phyloP scores from a whole-genome alignment of 2,797 vertebrate genomes.

The Takifugu rubripes region DNA sequence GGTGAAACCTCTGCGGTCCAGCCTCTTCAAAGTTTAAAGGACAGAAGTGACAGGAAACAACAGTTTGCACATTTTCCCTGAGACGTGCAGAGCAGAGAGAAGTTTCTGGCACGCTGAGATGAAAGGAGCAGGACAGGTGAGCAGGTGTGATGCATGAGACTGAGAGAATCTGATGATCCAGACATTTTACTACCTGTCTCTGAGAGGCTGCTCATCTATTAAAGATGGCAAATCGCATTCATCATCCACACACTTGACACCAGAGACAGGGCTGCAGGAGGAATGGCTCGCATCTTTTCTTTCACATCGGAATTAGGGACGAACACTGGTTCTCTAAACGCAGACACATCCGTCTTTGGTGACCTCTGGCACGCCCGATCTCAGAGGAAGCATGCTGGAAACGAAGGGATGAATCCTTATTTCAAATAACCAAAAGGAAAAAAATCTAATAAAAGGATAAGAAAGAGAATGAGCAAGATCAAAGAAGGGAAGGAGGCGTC shows the following conservation, averaged over 20 bases:
- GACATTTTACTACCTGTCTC: conserved; percentile 30
- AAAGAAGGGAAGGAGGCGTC: too few species aligned
- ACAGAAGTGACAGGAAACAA: conserved; percentile 13
- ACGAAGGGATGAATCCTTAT: too few species aligned
- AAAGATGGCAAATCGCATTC: conserved; percentile 23
- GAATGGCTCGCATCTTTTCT: too few species aligned
- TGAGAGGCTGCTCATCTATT: conserved; percentile 34
- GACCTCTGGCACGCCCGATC: too few species aligned
- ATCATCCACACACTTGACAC: conserved; percentile 9
- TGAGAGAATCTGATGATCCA: conserved; percentile 30
- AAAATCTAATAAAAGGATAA: too few species aligned
- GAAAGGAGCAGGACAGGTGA: conserved; percentile 33
- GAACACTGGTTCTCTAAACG: too few species aligned
- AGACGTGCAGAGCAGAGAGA: conserved; percentile 5
- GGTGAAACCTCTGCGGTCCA: background rate
- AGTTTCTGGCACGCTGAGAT: conserved; percentile 22
- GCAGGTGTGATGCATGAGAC: conserved; percentile 43
- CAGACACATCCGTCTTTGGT: too few species aligned
- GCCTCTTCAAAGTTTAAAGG: conserved; percentile 21
- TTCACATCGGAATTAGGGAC: too few species aligned
- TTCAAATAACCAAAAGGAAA: too few species aligned
- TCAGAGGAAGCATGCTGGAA: too few species aligned
- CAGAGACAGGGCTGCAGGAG: background rate
- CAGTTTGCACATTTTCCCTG: background rate
- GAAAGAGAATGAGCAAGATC: too few species aligned